Evolutionary conservation across 2,113 vertebrate species (phyloP).

Genomic region (Antidorcas marsupialis): DNA sequence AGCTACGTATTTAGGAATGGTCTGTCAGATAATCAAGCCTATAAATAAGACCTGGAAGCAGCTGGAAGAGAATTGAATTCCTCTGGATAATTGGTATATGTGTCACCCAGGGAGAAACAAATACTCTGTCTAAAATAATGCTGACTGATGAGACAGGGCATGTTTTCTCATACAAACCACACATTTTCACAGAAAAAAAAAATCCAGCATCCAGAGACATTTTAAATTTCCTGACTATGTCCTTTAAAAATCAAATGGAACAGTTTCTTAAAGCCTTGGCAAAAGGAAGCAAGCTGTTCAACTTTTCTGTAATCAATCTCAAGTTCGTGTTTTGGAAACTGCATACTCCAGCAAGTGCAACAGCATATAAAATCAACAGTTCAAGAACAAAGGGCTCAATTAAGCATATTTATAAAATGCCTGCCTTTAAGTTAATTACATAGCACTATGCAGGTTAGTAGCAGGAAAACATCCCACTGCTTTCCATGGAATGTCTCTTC

Average conservation of each 20-base stretch:
- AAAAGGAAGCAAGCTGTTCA: neutral
- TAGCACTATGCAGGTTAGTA: neutral
- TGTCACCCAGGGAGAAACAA: slow-evolving; percentile 15
- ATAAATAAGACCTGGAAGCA: slow-evolving; percentile 41
- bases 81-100: slow-evolving; percentile 35
- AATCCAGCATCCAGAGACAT: neutral
- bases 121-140: slow-evolving; percentile 1
- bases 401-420: slow-evolving; percentile 8
- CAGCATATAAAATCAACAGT: neutral
- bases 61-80: slow-evolving; percentile 47
- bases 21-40: slow-evolving; percentile 36
- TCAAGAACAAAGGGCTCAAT: neutral
- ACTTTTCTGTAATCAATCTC: neutral
- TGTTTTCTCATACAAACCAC: neutral
- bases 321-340: neutral
- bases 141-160: slow-evolving; percentile 27
- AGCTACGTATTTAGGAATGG: slow-evolving; percentile 13
- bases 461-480: neutral
- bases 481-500: neutral
- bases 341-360: neutral
- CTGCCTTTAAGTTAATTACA: slow-evolving; percentile 18
- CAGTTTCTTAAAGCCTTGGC: neutral
- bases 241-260: slow-evolving; percentile 1
- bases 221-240: slow-evolving; percentile 1
- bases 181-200: neutral